Evolutionary conservation across 2,888 invertebrate species (phyloP).

Genomic region (Seira ritae): DNA sequence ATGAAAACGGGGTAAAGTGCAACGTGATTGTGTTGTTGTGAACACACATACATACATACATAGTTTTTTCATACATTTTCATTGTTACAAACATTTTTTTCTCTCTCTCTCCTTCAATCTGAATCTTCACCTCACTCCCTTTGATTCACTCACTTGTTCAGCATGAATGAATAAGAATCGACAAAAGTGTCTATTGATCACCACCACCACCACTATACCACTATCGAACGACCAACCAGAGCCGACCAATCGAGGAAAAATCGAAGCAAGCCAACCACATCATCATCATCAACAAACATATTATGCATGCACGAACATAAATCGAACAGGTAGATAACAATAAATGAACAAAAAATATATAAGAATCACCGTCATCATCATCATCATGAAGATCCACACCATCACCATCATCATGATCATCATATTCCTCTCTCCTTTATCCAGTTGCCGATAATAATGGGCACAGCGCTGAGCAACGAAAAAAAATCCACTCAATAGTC

Average conservation of each 20-base stretch:
- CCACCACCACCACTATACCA: constrained; percentile 4
- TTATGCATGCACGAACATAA: constrained; percentile 43
- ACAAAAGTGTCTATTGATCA: constrained; percentile 60
- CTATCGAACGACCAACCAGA: constrained; percentile 20
- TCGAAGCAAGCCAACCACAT: constrained; percentile 14
- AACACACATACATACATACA: constrained; percentile 4
- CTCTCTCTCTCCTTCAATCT: background rate
- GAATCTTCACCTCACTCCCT: no score
- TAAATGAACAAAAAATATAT: constrained; percentile 10
- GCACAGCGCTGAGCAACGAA: constrained; percentile 49
- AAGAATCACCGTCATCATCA: constrained; percentile 13
- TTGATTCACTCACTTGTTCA: constrained; percentile 25
- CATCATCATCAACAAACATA: constrained; percentile 22
- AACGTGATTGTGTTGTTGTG: background rate
- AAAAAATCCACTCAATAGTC: constrained; percentile 61
- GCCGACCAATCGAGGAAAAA: constrained; percentile 33
- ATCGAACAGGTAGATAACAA: constrained; percentile 14
- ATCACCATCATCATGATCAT: background rate
- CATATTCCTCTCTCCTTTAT: constrained; percentile 18
- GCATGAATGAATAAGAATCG: constrained; percentile 61
- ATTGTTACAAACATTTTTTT: background rate
- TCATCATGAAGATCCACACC: background rate
- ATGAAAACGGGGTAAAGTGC: constrained; percentile 46
- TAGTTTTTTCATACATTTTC: background rate
- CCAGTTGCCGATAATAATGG: constrained; percentile 66